These are phyloP conservation scores for Glyptemys insculpta DNA, from an alignment of 2,797 vertebrate species.

Conservation along the genomic window DNA sequence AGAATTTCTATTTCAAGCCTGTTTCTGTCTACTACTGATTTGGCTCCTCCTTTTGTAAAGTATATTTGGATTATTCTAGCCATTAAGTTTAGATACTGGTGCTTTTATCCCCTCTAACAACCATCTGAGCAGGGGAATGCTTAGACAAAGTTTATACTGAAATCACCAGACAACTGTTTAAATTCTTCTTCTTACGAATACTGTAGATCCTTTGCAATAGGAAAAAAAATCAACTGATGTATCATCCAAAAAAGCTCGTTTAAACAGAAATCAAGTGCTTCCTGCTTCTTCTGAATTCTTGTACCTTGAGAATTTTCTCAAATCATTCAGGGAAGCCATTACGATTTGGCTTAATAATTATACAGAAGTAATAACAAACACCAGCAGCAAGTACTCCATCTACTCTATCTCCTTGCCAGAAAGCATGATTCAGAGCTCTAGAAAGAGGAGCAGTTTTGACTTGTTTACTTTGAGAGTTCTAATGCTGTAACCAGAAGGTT, in stretches of 20 bases:
- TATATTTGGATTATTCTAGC: neutral
- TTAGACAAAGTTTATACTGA: neutral
- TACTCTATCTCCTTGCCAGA: neutral
- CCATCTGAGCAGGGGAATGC: neutral
- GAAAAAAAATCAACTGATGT: neutral
- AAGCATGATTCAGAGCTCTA: neutral
- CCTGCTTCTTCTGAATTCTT: neutral
- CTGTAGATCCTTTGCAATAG: neutral
- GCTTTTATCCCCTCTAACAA: neutral
- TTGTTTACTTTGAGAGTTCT: rapidly evolving
- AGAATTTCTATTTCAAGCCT: neutral
- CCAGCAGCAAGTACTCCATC: neutral
- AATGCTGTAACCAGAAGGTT: neutral
- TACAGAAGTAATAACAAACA: neutral
- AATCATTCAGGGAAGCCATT: rapidly evolving
- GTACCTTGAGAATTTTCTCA: neutral
- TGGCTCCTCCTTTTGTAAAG: neutral
- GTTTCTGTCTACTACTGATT: neutral
- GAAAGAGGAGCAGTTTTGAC: neutral
- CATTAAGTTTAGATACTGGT: neutral
- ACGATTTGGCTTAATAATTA: neutral
- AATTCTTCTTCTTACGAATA: neutral
- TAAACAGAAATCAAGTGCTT: neutral
- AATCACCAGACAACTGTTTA: neutral
- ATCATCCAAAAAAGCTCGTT: neutral